phyloP scores from a whole-genome alignment of 2,113 vertebrate genomes.

The Indicator indicator region DNA sequence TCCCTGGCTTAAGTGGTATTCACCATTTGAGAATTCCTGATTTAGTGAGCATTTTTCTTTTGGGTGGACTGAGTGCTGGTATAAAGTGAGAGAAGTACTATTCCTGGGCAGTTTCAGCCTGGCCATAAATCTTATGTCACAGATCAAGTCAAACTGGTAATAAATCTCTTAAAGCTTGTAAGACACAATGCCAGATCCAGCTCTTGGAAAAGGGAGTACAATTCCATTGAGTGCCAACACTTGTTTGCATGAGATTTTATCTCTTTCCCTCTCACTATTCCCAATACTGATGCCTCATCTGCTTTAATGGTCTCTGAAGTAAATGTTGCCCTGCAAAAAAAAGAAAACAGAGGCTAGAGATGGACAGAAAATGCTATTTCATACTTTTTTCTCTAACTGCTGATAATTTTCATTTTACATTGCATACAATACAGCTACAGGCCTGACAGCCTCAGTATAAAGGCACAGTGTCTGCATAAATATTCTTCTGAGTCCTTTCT shows the following conservation, averaged over 20 bases:
- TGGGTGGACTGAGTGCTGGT: background rate
- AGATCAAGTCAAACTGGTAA: conserved; percentile 47
- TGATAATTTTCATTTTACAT: background rate
- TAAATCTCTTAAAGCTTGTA: conserved; percentile 59
- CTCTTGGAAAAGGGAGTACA: conserved; percentile 22
- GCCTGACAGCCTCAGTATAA: background rate
- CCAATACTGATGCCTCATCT: background rate
- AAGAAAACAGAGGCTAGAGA: background rate
- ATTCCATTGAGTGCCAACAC: conserved; percentile 33
- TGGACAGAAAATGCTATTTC: background rate
- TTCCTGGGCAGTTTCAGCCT: conserved; percentile 37
- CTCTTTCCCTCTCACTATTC: background rate
- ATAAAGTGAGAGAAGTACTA: background rate
- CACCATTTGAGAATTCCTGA: background rate
- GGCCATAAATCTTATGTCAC: conserved; percentile 63
- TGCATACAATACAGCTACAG: background rate
- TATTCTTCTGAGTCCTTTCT: background rate
- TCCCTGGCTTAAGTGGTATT: background rate
- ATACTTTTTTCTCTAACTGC: background rate
- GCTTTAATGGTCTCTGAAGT: background rate
- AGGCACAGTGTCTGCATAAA: background rate
- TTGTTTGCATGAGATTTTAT: conserved; percentile 42
- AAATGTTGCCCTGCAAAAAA: background rate
- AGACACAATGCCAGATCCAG: conserved; percentile 16
- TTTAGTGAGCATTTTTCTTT: background rate